phyloP scores from a whole-genome alignment of 2,113 vertebrate species.

The Acrocephalus kingi region DNA sequence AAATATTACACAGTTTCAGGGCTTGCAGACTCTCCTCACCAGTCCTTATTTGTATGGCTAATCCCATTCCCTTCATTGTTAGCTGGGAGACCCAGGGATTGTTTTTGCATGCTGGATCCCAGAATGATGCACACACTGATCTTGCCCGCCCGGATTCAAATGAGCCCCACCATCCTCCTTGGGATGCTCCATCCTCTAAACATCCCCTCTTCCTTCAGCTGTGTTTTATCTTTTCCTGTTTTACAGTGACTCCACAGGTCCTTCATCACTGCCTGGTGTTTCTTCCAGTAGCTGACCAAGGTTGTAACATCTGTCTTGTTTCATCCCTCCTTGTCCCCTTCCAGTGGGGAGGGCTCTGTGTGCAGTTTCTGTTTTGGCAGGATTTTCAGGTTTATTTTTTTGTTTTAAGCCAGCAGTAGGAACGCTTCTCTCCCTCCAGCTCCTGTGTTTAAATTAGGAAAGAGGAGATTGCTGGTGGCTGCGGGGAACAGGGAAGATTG shows the following conservation, averaged over 20 bases:
- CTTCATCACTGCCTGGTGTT: not conserved
- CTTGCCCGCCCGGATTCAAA: not conserved
- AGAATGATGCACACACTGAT: not conserved
- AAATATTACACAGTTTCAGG: not conserved
- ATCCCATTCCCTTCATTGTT: accelerated
- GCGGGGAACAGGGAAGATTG: not conserved
- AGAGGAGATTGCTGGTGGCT: not conserved
- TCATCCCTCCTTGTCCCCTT: not conserved
- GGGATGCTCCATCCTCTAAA: not conserved
- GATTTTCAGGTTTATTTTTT: not conserved
- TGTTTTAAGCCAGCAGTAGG: not conserved
- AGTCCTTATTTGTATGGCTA: not conserved
- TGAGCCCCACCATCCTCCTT: not conserved
- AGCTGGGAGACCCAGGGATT: not conserved
- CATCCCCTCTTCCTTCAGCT: not conserved
- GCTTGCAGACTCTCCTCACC: not conserved
- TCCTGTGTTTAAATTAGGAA: not conserved
- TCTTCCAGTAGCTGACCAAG: not conserved
- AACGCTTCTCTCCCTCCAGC: not conserved
- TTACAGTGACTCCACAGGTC: not conserved
- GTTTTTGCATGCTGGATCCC: not conserved
- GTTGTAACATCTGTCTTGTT: not conserved
- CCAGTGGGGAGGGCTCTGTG: not conserved
- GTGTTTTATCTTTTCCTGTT: not conserved
- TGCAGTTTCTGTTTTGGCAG: conserved; percentile 8